phyloP scores from a whole-genome alignment of 2,113 vertebrate species.

The Peromyscus californicus region DNA sequence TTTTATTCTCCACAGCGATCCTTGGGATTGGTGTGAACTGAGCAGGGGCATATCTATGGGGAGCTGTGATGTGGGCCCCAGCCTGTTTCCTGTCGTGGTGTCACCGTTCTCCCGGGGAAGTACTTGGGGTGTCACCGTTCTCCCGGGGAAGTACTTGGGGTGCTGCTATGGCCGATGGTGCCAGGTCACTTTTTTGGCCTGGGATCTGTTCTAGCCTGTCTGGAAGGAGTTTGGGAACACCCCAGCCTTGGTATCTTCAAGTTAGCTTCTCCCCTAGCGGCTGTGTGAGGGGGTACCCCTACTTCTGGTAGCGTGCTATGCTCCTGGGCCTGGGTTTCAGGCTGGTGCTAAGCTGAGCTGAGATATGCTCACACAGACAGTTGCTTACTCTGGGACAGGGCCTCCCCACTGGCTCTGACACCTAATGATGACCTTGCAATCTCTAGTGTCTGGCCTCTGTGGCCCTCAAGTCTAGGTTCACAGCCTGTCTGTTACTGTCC shows the following conservation, averaged over 20 bases:
- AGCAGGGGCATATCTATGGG: neutral
- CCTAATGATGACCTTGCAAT: neutral
- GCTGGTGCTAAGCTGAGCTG: neutral
- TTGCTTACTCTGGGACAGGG: fast-evolving
- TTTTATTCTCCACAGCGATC: fast-evolving
- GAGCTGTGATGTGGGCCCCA: neutral
- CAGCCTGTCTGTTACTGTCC: neutral
- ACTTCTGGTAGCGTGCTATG: neutral
- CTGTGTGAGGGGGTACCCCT: neutral
- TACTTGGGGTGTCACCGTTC: neutral
- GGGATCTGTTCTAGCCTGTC: neutral
- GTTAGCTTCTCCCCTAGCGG: neutral
- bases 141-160: neutral
- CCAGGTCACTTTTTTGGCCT: neutral
- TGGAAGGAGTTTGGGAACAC: neutral
- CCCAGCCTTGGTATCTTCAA: neutral
- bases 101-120: neutral
- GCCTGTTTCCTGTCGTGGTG: fast-evolving
- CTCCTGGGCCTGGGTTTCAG: neutral
- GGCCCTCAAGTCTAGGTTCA: neutral
- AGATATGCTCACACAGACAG: fast-evolving
- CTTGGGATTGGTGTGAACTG: neutral
- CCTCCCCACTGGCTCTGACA: neutral
- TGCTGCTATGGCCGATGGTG: neutral
- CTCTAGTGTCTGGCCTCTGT: too few relatives aligned